These are phyloP conservation scores for Podarcis raffonei DNA, from an alignment of 2,113 vertebrate genomes.

Conservation along the genomic window DNA sequence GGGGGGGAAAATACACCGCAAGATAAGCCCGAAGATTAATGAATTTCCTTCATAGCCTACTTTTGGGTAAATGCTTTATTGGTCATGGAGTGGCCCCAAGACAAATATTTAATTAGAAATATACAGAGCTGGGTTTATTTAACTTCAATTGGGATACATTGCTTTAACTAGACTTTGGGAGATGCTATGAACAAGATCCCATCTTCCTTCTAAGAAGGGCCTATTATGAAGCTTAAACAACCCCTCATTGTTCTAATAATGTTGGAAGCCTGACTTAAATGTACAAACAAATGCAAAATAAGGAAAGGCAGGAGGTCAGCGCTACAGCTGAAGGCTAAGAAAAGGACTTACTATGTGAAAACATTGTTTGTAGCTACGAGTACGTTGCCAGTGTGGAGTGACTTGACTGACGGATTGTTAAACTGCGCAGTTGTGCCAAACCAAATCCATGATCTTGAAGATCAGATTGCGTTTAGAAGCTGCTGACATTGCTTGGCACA, in stretches of 20 bases:
- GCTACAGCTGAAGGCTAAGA: constrained; percentile 46
- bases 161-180: constrained; percentile 62
- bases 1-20: constrained; percentile 56
- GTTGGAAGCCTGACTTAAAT: constrained; percentile 49
- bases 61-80: constrained; percentile 50
- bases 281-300: constrained; percentile 15
- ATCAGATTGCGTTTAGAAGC: rapidly evolving
- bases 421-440: neutral
- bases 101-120: constrained; percentile 55
- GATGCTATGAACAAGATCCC: constrained; percentile 55
- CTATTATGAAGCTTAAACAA: constrained; percentile 17
- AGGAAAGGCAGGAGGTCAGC: neutral
- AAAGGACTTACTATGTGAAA: constrained; percentile 50
- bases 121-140: constrained; percentile 42
- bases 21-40: constrained; percentile 72
- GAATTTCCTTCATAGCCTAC: constrained; percentile 49
- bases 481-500: neutral
- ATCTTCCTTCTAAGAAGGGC: constrained; percentile 51
- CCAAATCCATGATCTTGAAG: neutral
- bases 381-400: constrained; percentile 30
- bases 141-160: constrained; percentile 36
- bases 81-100: constrained; percentile 48
- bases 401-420: neutral
- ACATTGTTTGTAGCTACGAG: constrained; percentile 51
- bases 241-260: constrained; percentile 25